Conservation (phyloP, 1,140 invertebrate species). For the Aphidius gifuensis region DNA sequence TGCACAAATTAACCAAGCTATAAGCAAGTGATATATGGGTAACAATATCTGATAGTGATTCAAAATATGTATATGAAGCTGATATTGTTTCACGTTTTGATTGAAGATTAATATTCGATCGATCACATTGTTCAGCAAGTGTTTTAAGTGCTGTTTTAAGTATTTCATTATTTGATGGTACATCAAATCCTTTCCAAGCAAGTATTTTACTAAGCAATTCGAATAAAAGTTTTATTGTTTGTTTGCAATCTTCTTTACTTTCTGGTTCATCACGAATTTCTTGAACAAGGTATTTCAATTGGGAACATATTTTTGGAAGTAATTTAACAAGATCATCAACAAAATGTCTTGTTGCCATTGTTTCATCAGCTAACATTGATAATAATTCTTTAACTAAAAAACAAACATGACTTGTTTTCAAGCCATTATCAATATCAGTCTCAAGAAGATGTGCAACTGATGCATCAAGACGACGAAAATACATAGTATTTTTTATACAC, state of each 20-base stretch:
- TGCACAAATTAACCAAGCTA: conserved; percentile 43
- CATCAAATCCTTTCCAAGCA: conserved; percentile 73
- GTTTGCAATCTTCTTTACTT: conserved; percentile 54
- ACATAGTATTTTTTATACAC: conserved; percentile 47
- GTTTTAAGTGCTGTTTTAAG: conserved; percentile 53
- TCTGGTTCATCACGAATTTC: conserved; percentile 58
- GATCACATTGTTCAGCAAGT: conserved; percentile 37
- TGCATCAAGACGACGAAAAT: conserved; percentile 48
- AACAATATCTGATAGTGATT: conserved; percentile 41
- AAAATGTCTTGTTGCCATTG: conserved; percentile 40
- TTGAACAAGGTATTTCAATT: conserved; percentile 48
- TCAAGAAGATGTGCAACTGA: conserved; percentile 46
- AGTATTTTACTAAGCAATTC: conserved; percentile 62
- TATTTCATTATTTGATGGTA: conserved; percentile 56
- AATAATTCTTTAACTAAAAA: conserved; percentile 49
- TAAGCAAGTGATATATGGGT: conserved; percentile 45
- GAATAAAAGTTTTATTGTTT: conserved; percentile 62
- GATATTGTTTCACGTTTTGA: conserved; percentile 46
- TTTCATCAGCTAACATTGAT: conserved; percentile 41
- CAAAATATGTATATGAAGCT: conserved; percentile 49
- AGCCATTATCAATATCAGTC: conserved; percentile 34
- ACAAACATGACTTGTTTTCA: conserved; percentile 47
- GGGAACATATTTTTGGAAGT: conserved; percentile 54
- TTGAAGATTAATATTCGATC: conserved; percentile 33
- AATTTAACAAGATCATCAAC: conserved; percentile 55